phyloP scores from a whole-genome alignment of 2,113 vertebrate species.

The Lonchura striata region DNA sequence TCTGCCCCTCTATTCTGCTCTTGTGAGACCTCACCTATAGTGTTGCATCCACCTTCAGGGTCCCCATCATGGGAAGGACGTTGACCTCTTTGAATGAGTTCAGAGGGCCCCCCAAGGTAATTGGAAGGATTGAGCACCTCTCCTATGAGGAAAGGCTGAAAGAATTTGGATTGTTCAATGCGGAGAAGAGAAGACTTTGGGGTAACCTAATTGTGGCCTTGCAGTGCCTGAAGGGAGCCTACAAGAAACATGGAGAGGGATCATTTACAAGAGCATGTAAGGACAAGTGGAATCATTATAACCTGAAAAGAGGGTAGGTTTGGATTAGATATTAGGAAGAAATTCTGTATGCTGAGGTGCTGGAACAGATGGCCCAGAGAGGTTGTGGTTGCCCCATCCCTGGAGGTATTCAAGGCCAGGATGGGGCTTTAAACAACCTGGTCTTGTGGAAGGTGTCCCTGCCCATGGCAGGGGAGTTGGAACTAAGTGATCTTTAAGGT shows the following conservation, averaged over 20 bases:
- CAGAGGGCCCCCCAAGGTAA: accelerated
- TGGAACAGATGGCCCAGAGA: background rate
- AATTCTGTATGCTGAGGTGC: background rate
- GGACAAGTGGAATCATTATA: background rate
- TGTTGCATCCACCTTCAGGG: background rate
- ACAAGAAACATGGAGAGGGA: background rate
- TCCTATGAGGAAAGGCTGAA: background rate
- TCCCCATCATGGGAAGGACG: background rate
- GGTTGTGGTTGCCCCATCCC: background rate
- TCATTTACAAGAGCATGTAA: background rate
- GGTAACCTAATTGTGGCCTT: background rate
- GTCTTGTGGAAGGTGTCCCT: background rate
- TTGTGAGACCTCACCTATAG: too few species aligned
- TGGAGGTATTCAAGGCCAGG: background rate
- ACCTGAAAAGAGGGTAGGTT: background rate
- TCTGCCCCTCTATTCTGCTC: background rate
- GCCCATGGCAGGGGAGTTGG: background rate
- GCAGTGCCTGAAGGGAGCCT: background rate
- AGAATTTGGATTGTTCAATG: background rate
- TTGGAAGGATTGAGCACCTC: background rate
- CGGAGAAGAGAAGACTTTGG: background rate
- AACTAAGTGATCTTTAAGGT: background rate
- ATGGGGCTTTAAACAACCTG: background rate
- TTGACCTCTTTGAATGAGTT: background rate
- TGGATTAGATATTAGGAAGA: background rate